Base-by-base conservation (phyloP, 2,888 invertebrate species). In the Acanthosepion lycidas region DNA sequence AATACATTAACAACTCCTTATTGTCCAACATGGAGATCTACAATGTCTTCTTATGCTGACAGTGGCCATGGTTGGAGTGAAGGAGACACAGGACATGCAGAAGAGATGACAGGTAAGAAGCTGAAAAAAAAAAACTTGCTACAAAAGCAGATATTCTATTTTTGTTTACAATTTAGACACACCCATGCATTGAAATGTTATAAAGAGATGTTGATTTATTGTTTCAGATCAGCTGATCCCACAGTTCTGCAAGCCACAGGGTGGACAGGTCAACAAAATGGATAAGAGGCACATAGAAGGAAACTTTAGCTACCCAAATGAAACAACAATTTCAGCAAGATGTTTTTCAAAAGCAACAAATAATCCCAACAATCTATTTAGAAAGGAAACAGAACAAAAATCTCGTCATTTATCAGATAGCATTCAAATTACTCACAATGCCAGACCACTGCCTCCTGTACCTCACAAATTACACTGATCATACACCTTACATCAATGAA, bases 381-480 rank as follows among this genome's bases (percentile, higher is more conserved):
- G 78, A 78, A n/a, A 33, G 12, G 78, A 78, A 78, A n/a, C n/a
- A 78, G 78, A 78, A 78, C 78, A 78, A 33, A 78, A 23, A n/a
- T 78, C 78, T 1, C 78, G 33, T 78, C 78, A 78, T 78, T 78
- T 78, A 78, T 78, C 78, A 78, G 78, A 78, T n/a, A 78, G 78
- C n/a, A 78, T 78, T 78, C 78, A 78, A 78, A 78, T 78, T 78
- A 78, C 78, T n/a, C 78, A 78, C 78, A 78, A 78, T 78, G 78
- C 78, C 78, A 78, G 78, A 78, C 78, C 78, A 78, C 78, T 78
- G 78, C 78, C 78, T n/a, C 78, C 78, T 15, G 78, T 78, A 33
- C 78, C 33, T 15, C 78, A 78, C 15, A 78, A 78, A 78, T 33
- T 78, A 78, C 78, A 78, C 12, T 78, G 15, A 78, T 78, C 4